A percentile compares a stretch with the other conserved stretches of the same genome.
phyloP scores from a whole-genome alignment of 2,888 invertebrate species.

The Andrena praecox region DNA sequence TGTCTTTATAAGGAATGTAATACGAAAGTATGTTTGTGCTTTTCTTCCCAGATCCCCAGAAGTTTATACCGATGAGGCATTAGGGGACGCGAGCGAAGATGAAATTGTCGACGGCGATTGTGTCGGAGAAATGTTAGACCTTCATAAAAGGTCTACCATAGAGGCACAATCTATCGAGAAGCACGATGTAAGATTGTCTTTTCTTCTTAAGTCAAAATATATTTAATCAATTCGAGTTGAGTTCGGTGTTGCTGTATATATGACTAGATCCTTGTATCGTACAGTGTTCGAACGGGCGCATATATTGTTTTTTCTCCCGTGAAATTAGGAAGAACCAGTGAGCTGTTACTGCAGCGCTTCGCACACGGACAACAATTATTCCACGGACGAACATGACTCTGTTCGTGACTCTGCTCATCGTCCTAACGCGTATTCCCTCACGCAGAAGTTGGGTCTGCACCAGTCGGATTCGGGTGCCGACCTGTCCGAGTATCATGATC shows the following conservation, averaged over 20 bases:
- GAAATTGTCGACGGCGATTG: constrained; percentile 79
- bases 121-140: constrained; percentile 79
- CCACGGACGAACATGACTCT: constrained; percentile 91
- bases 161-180: constrained; percentile 80
- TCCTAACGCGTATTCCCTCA: constrained; percentile 74
- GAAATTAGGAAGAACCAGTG: constrained; percentile 83
- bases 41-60: constrained; percentile 77
- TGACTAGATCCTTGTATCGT: constrained; percentile 12
- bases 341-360: constrained; percentile 92
- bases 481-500: constrained; percentile 87
- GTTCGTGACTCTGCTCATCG: constrained; percentile 86
- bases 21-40: neutral
- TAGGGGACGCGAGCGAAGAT: constrained; percentile 85
- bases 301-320: constrained; percentile 40
- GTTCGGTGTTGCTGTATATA: neutral
- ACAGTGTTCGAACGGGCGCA: constrained; percentile 33
- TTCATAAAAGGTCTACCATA: constrained; percentile 75
- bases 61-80: constrained; percentile 75
- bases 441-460: constrained; percentile 86
- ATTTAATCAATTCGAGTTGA: constrained; percentile 22
- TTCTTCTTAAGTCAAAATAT: constrained; percentile 34
- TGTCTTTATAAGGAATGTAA: constrained; percentile 7
- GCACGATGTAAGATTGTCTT: constrained; percentile 77
- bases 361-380: constrained; percentile 91
- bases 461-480: constrained; percentile 91